These are phyloP conservation scores for Stenurella melanura DNA, from an alignment of 2,888 invertebrate genomes.

Conservation along the genomic window DNA sequence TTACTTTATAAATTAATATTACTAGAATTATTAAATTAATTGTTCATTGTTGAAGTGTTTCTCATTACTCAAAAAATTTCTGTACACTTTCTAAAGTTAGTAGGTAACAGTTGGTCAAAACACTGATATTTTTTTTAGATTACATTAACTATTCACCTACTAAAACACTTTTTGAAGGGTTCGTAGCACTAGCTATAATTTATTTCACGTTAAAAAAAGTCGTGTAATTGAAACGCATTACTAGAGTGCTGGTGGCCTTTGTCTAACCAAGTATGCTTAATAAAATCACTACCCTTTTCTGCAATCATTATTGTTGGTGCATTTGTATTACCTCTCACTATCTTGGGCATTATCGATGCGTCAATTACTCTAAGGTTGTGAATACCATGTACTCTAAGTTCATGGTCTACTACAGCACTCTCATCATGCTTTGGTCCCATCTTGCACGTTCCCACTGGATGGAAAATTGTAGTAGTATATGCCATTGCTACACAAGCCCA, in stretches of 20 bases:
- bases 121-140: neutral
- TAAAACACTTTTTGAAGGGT: neutral
- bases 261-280: conserved; percentile 64
- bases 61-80: neutral
- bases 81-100: neutral
- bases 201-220: neutral
- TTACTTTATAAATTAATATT: neutral
- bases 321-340: conserved; percentile 74
- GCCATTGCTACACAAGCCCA: conserved; percentile 79
- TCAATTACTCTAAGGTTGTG: conserved; percentile 80
- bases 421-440: conserved; percentile 81
- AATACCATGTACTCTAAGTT: conserved; percentile 79
- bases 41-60: neutral
- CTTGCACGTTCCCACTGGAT: conserved; percentile 82
- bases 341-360: conserved; percentile 80
- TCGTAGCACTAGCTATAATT: neutral
- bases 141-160: neutral
- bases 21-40: neutral
- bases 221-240: neutral
- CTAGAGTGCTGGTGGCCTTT: neutral
- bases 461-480: conserved; percentile 83
- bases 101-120: neutral
- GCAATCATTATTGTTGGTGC: conserved; percentile 72
- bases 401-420: conserved; percentile 80
- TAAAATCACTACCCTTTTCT: conserved; percentile 71